Percentiles rank a stretch among this genome's conserved stretches.
Conservation (phyloP, 2,113 vertebrate genomes). For the Xenopus laevis region DNA sequence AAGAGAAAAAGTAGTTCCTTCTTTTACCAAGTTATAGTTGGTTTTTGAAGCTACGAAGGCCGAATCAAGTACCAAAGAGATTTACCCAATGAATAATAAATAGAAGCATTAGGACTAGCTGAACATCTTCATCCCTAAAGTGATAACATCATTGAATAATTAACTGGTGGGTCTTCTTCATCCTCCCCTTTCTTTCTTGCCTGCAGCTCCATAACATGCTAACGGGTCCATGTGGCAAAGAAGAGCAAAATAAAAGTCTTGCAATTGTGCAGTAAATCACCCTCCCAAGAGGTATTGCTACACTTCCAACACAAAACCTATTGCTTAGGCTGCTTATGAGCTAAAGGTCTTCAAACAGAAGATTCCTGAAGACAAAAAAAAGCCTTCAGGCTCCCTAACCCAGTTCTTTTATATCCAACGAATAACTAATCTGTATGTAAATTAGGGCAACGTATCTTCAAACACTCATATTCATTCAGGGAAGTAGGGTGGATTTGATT, state of each 20-base stretch:
- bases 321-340: background rate
- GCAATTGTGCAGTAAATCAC: background rate
- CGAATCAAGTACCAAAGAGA: background rate
- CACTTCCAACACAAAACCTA: background rate
- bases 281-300: background rate
- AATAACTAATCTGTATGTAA: conserved; percentile 43
- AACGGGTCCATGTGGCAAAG: background rate
- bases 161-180: background rate
- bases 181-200: background rate
- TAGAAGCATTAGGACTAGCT: conserved; percentile 12
- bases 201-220: background rate
- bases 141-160: conserved; percentile 31
- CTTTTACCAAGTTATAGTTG: background rate
- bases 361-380: background rate
- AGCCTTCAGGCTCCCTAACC: conserved; percentile 37
- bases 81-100: conserved; percentile 29
- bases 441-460: conserved; percentile 29
- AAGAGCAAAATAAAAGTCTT: background rate
- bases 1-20: too few species aligned
- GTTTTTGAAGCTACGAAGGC: background rate
- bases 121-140: conserved; percentile 24
- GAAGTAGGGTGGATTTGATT: too few species aligned
- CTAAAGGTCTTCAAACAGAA: conserved; percentile 16
- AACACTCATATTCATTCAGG: conserved; percentile 23
- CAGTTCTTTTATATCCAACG: conserved; percentile 37